Conservation (phyloP, 2,888 invertebrate species). For the Alloplasta piceator region DNA sequence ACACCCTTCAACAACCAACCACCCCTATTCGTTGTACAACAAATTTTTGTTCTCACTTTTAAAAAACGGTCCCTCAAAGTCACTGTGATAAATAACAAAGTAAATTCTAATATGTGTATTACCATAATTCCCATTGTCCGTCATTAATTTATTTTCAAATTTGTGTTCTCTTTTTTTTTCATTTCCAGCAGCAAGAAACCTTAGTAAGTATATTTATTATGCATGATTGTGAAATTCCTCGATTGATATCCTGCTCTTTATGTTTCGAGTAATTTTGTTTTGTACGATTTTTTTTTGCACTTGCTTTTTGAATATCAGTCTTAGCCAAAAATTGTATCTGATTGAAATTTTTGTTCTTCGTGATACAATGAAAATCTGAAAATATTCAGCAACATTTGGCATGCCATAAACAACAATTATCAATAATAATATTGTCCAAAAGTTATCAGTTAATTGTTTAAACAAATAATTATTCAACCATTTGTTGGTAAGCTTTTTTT, state of each 20-base stretch:
- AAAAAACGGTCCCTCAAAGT: constrained; percentile 19
- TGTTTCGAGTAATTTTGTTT: constrained; percentile 35
- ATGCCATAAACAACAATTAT: too few species aligned
- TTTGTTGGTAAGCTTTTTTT: too few species aligned
- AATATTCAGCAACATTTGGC: too few species aligned
- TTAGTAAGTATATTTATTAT: constrained; percentile 86
- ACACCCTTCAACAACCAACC: constrained; percentile 52
- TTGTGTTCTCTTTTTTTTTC: constrained; percentile 75
- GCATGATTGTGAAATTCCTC: constrained; percentile 65
- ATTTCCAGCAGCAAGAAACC: constrained; percentile 87
- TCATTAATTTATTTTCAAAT: constrained; percentile 73
- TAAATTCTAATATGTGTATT: constrained; percentile 55
- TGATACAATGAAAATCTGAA: too few species aligned
- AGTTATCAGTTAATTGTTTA: too few species aligned
- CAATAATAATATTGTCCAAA: too few species aligned
- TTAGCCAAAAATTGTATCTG: too few species aligned
- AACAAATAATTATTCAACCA: too few species aligned
- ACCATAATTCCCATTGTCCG: constrained; percentile 59
- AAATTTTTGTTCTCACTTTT: constrained; percentile 23
- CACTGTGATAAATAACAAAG: constrained; percentile 55
- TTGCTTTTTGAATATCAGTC: too few species aligned
- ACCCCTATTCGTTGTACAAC: constrained; percentile 59
- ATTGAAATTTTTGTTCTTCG: too few species aligned
- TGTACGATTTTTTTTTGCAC: not conserved
- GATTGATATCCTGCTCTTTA: constrained; percentile 46